These are phyloP conservation scores for Ondatra zibethicus DNA, from an alignment of 2,113 vertebrate species.

Conservation along the genomic window DNA sequence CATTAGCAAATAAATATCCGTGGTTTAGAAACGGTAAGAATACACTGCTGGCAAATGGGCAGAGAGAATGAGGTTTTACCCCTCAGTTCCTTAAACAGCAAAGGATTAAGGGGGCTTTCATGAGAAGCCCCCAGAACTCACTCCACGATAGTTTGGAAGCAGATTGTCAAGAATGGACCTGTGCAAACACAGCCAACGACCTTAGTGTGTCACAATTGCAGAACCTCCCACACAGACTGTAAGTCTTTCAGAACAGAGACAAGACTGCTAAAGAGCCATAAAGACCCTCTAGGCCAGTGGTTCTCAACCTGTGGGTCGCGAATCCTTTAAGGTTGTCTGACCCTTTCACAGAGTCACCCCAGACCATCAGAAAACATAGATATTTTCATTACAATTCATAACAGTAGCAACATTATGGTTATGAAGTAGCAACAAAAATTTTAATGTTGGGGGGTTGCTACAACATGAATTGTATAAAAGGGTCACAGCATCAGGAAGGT, in stretches of 20 bases:
- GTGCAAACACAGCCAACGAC: not conserved
- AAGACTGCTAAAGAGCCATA: too few relatives aligned
- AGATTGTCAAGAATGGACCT: not conserved
- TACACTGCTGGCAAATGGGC: not conserved
- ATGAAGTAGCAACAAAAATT: not conserved
- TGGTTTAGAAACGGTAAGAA: not conserved
- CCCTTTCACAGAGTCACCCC: not conserved
- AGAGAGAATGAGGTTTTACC: not conserved
- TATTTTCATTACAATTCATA: not conserved
- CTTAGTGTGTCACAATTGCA: too few relatives aligned
- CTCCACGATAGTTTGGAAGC: not conserved
- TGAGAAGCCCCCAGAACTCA: not conserved
- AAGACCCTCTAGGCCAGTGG: not conserved
- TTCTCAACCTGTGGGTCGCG: not conserved
- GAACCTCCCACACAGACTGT: not conserved
- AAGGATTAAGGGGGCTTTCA: not conserved
- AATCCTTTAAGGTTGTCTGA: fast-evolving
- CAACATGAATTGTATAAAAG: not conserved
- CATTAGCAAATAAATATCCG: not conserved
- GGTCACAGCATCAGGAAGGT: not conserved
- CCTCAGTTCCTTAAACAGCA: not conserved
- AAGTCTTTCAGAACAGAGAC: not conserved
- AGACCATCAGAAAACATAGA: not conserved
- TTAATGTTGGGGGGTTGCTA: not conserved
- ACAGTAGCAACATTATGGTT: not conserved